Base-by-base conservation (phyloP, 2,113 vertebrate genomes). In the Salminus brasiliensis region DNA sequence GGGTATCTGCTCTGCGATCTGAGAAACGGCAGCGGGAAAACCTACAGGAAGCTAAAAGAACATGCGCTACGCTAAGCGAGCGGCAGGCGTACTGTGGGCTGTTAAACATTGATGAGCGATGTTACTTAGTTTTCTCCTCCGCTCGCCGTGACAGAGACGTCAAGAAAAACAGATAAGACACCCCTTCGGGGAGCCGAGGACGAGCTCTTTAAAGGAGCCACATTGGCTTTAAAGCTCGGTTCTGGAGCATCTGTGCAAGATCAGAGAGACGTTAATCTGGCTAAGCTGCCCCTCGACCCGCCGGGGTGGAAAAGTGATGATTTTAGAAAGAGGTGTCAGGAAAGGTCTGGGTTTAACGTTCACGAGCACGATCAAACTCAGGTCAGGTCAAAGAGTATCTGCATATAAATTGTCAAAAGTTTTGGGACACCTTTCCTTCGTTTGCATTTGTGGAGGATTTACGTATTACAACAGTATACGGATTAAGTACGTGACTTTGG, bases 141-240 rank as follows among this genome's bases (percentile, higher is more conserved):
- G n/a, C 15, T 39, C 32, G 1, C 36, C 7, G 4, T 23, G 32
- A 55, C n/a, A 10, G 52, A 66, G 32, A 23, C 34, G 9, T 36
- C n/a, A 39, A 34, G 32, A 66, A n/a, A 23, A 66, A 11, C 21
- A 27, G 32, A 66, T 66, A 66, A 66, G 62, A 66, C 32, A 66
- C 34, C 62, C 62, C 36, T 34, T 23, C 18, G 21, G 62, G 32
- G 18, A 39, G 34, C 5, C 18, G 25, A 9, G 36, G 62, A 66
- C n/a, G 18, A 9, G 3, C 11, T 3, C 32, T 39, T 18, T 0
- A 66, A 66, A n/a, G 62, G 21, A 66, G 32, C 32, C 9, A n/a
- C 36, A 39, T 66, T 66, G 16, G 34, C 34, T 36, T 65, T 36
- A 21, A 21, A 3, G 3, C 60, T 36, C 7, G 21, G 3, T 11